Percentiles rank a stretch among this genome's conserved stretches.
phyloP scores from a whole-genome alignment of 1,140 invertebrate species.

The Panulirus ornatus region DNA sequence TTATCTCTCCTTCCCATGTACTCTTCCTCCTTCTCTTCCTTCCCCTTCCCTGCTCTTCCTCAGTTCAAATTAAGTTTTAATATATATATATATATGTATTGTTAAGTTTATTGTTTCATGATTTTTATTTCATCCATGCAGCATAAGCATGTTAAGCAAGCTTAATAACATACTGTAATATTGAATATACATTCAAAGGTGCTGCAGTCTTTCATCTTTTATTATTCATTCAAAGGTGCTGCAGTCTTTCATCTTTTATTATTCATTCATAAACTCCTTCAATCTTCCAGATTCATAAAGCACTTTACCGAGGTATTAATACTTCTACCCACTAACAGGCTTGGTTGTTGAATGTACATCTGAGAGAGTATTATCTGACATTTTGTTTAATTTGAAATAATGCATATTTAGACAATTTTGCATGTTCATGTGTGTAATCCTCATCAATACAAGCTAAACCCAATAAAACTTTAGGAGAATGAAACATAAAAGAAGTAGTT shows the following conservation, averaged over 20 bases:
- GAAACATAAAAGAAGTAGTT: background rate
- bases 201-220: background rate
- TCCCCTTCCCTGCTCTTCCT: too few relatives aligned
- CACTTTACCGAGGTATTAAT: background rate
- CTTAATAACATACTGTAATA: background rate
- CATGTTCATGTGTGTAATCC: background rate
- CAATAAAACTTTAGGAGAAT: slow-evolving; percentile 4
- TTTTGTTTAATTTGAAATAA: background rate
- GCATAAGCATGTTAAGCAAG: too few relatives aligned
- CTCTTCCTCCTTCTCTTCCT: too few relatives aligned
- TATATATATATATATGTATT: too few relatives aligned
- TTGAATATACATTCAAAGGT: background rate
- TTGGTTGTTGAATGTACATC: background rate
- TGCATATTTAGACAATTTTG: background rate
- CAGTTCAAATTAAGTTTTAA: too few relatives aligned
- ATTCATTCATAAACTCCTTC: background rate
- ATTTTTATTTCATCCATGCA: too few relatives aligned
- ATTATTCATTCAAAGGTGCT: background rate
- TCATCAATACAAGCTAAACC: background rate
- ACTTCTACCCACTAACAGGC: background rate
- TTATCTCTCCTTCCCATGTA: too few relatives aligned
- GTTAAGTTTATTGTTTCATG: too few relatives aligned
- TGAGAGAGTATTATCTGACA: background rate
- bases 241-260: background rate
- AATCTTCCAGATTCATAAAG: background rate